These are phyloP conservation scores for Drosophila quadrilineata DNA, from an alignment of 1,140 invertebrate species.

Conservation along the genomic window DNA sequence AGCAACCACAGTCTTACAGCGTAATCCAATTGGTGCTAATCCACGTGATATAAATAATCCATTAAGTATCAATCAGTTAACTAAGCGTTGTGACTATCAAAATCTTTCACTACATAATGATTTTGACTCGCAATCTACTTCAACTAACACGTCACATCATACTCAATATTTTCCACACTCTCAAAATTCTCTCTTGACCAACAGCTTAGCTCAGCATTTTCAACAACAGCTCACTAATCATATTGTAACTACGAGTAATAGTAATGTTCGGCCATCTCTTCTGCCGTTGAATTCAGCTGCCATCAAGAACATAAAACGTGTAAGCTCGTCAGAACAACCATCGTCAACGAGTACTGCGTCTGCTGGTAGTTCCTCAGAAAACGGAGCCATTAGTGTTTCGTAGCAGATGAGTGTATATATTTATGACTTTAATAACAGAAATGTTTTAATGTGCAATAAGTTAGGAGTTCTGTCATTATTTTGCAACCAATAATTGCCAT, in stretches of 20 bases:
- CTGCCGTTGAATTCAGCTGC: conserved; percentile 18
- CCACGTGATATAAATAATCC: conserved; percentile 95
- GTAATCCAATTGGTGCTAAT: conserved; percentile 92
- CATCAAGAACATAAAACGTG: conserved; percentile 36
- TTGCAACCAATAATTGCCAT: conserved; percentile 40
- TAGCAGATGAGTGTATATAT: conserved; percentile 42
- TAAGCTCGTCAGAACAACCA: conserved; percentile 35
- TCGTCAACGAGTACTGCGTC: conserved; percentile 17
- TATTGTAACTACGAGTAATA: conserved; percentile 21
- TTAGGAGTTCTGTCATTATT: conserved; percentile 2
- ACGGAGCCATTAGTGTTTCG: conserved; percentile 74
- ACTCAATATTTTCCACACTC: conserved; percentile 18
- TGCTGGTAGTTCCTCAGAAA: conserved; percentile 52
- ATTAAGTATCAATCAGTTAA: conserved; percentile 92
- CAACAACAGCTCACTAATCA: conserved; percentile 63
- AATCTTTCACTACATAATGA: conserved; percentile 18
- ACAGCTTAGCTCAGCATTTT: conserved; percentile 63
- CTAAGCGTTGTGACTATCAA: conserved; percentile 81
- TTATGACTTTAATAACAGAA: conserved; percentile 1
- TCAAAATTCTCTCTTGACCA: conserved; percentile 48
- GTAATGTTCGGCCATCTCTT: neutral
- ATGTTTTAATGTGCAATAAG: conserved; percentile 40
- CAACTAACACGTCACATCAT: neutral
- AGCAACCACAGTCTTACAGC: conserved; percentile 31
- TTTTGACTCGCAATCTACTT: neutral